These are phyloP conservation scores for Pristionchus entomophagus DNA, from an alignment of 2,888 invertebrate species.

Conservation along the genomic window DNA sequence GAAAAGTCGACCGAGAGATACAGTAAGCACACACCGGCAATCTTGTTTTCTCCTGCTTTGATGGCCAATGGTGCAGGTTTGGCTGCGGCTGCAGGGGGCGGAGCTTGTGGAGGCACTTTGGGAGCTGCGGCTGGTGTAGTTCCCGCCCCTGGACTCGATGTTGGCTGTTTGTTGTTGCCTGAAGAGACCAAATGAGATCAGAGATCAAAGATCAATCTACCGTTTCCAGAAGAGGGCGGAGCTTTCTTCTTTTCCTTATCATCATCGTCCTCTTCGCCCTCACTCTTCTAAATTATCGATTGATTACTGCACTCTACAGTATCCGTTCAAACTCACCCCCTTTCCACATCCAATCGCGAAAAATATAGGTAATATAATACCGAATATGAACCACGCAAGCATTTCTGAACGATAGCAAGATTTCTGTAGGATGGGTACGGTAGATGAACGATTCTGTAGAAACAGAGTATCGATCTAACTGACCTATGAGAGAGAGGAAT, in stretches of 20 bases:
- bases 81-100: slow-evolving; percentile 25
- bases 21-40: slow-evolving; percentile 12
- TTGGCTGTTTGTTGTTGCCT: background rate
- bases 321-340: background rate
- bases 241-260: slow-evolving; percentile 18
- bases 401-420: background rate
- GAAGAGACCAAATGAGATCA: background rate
- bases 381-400: slow-evolving; percentile 12
- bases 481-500: background rate
- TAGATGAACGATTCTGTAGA: background rate
- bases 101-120: slow-evolving; percentile 3
- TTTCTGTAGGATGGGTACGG: background rate
- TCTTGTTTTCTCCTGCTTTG: slow-evolving; percentile 38
- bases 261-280: background rate
- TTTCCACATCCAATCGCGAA: background rate
- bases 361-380: background rate
- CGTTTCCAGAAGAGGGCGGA: slow-evolving; percentile 12
- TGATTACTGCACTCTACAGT: background rate
- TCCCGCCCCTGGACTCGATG: background rate
- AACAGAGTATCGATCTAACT: too few species aligned
- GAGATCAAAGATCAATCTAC: slow-evolving; percentile 9
- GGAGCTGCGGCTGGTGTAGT: background rate
- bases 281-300: background rate
- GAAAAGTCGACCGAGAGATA: background rate
- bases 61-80: background rate